These are phyloP conservation scores for Puntigrus tetrazona DNA, from an alignment of 2,113 vertebrate species.

Conservation along the genomic window DNA sequence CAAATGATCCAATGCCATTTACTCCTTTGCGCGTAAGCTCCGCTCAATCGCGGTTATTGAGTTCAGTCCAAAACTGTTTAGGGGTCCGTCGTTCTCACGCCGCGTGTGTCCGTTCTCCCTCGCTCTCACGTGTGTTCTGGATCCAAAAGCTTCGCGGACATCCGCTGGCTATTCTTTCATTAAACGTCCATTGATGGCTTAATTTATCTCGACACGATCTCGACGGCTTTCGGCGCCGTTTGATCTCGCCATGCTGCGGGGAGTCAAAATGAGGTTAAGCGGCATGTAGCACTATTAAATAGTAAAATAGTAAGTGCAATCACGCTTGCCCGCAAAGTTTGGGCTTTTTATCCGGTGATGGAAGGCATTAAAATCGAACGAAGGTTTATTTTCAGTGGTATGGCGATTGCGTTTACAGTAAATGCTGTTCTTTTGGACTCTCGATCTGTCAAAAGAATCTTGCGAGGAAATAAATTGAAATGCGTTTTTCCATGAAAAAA, in stretches of 20 bases:
- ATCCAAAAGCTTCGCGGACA: not conserved
- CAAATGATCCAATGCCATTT: slow-evolving; percentile 38
- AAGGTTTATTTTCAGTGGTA: not conserved
- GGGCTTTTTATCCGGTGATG: not conserved
- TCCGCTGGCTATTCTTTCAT: not conserved
- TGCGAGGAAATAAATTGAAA: no score
- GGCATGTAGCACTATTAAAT: no score
- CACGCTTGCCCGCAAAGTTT: not conserved
- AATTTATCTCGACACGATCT: not conserved
- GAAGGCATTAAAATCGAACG: not conserved
- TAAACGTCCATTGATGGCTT: not conserved
- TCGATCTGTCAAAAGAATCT: no score
- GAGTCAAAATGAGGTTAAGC: not conserved
- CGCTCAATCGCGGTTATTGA: slow-evolving; percentile 30
- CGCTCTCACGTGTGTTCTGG: not conserved
- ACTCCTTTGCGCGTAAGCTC: slow-evolving; percentile 14
- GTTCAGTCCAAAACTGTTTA: not conserved
- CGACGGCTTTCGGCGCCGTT: not conserved
- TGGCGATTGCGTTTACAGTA: not conserved
- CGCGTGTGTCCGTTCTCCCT: not conserved
- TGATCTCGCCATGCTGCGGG: not conserved
- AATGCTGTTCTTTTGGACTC: no score
- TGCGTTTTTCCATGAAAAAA: no score
- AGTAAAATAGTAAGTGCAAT: no score
- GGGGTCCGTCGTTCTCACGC: slow-evolving; percentile 8